Percentiles rank a stretch among this genome's conserved stretches.
These are phyloP conservation scores for Malthinus flaveolus DNA, from an alignment of 2,888 invertebrate species.

Conservation along the genomic window DNA sequence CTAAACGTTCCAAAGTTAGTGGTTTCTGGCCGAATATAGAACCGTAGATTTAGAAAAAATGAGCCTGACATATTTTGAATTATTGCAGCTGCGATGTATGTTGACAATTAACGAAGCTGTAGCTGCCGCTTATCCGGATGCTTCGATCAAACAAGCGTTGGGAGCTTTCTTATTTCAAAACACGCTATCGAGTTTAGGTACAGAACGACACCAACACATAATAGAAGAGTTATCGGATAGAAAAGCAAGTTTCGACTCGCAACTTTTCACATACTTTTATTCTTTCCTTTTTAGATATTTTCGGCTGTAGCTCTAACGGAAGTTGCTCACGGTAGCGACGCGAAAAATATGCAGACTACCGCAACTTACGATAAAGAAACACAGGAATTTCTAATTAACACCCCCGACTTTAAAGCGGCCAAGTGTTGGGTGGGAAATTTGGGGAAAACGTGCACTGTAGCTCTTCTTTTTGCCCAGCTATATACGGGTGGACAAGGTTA, in stretches of 20 bases:
- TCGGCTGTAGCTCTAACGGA: conserved; percentile 92
- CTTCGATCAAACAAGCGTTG: conserved; percentile 78
- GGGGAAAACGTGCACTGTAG: conserved; percentile 83
- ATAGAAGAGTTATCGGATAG: conserved; percentile 72
- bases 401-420: conserved; percentile 92
- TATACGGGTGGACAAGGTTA: conserved; percentile 78
- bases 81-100: conserved; percentile 66
- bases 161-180: conserved; percentile 77
- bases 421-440: conserved; percentile 97
- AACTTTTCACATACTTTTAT: too few relatives aligned
- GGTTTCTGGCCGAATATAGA: too few relatives aligned
- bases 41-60: too few relatives aligned
- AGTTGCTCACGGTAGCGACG: conserved; percentile 93
- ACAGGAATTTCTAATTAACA: conserved; percentile 83
- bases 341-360: conserved; percentile 86
- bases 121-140: conserved; percentile 69
- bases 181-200: conserved; percentile 73
- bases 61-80: background rate
- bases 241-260: conserved; percentile 57
- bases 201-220: conserved; percentile 71
- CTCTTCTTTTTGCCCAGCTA: conserved; percentile 87
- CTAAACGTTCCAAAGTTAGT: too few relatives aligned
- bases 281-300: conserved; percentile 60
- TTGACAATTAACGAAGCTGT: conserved; percentile 79
- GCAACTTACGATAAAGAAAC: conserved; percentile 81